These are phyloP conservation scores for Coptotermes formosanus DNA, from an alignment of 1,140 invertebrate species.

Conservation along the genomic window DNA sequence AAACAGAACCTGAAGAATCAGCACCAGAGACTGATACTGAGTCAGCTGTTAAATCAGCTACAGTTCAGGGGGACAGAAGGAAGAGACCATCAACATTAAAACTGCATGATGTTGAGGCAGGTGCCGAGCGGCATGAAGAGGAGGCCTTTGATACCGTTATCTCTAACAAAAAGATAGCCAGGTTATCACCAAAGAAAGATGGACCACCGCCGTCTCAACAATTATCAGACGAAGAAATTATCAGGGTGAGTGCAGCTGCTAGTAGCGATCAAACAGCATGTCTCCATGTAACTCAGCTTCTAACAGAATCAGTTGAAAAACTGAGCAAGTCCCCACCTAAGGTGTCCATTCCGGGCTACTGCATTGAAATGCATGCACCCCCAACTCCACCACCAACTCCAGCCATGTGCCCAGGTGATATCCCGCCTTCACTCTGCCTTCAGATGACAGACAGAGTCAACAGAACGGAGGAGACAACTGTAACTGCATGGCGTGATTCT, in stretches of 20 bases:
- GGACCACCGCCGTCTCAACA: neutral
- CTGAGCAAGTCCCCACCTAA: slow-evolving; percentile 27
- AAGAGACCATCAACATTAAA: neutral
- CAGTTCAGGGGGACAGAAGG: neutral
- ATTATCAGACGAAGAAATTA: slow-evolving; percentile 33
- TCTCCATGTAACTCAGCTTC: neutral
- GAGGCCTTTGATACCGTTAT: slow-evolving; percentile 41
- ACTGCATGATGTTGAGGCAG: neutral
- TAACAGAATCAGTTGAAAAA: slow-evolving; percentile 19
- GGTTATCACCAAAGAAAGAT: neutral
- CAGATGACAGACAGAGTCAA: slow-evolving; percentile 42
- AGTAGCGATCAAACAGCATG: neutral
- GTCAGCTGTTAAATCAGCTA: neutral
- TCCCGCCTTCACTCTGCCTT: slow-evolving; percentile 36
- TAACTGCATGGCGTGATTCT: slow-evolving; percentile 42
- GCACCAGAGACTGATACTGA: slow-evolving; percentile 51
- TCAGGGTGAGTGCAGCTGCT: slow-evolving; percentile 32
- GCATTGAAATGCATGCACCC: slow-evolving; percentile 10
- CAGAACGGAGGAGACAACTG: slow-evolving; percentile 40
- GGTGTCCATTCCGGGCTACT: neutral
- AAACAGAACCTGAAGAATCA: slow-evolving; percentile 57
- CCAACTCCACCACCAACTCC: slow-evolving; percentile 28
- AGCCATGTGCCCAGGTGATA: neutral
- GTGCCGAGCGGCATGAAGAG: slow-evolving; percentile 39
- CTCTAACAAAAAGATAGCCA: slow-evolving; percentile 35